Conservation (phyloP, 2,113 vertebrate genomes). For the Muscicapa adusta region DNA sequence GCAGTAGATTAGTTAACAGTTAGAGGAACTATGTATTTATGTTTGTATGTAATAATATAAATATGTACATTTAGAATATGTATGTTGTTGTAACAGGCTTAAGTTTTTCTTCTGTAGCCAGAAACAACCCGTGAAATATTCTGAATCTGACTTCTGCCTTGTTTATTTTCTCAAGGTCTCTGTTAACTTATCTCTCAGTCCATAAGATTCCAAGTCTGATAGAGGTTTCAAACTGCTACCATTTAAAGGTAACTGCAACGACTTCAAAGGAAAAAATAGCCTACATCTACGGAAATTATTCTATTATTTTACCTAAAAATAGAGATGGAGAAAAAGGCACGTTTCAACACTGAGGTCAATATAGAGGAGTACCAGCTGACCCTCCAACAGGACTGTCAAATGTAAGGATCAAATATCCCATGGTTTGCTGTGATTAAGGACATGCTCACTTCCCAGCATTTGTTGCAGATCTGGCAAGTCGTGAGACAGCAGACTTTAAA, state of each 20-base stretch:
- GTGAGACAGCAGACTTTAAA: slow-evolving; percentile 40
- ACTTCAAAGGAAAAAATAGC: background rate
- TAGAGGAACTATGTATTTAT: background rate
- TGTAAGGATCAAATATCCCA: background rate
- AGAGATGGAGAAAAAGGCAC: background rate
- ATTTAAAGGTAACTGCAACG: background rate
- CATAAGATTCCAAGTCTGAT: background rate
- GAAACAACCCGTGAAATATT: background rate
- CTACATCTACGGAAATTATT: background rate
- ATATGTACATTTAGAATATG: background rate
- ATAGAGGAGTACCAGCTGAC: background rate
- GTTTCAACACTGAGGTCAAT: background rate
- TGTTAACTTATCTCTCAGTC: background rate
- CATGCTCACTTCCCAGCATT: background rate
- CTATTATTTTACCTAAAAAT: background rate
- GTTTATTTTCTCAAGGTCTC: background rate
- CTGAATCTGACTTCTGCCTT: background rate
- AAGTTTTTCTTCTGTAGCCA: background rate
- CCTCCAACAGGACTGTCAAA: background rate
- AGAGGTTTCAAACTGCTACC: background rate
- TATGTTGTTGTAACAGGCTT: background rate
- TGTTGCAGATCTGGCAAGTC: slow-evolving; percentile 26
- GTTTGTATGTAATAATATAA: background rate
- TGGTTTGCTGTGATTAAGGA: background rate
- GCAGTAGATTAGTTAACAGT: background rate